These are phyloP conservation scores for Pristionchus exspectatus DNA, from an alignment of 2,888 invertebrate genomes.

Conservation along the genomic window DNA sequence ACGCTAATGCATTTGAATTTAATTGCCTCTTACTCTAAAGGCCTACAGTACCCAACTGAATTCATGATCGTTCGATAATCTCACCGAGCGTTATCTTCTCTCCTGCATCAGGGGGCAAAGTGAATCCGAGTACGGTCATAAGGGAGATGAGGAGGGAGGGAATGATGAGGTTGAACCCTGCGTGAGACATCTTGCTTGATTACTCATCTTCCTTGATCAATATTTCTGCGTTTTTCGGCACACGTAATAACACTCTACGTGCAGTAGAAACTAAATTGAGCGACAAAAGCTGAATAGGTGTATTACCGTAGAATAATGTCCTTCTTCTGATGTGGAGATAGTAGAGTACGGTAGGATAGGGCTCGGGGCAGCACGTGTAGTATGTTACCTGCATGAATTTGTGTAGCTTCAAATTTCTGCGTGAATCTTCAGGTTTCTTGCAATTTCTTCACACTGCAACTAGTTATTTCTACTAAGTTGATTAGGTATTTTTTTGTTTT, in stretches of 20 bases:
- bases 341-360: constrained; percentile 83
- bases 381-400: constrained; percentile 68
- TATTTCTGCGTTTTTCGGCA: background rate
- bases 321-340: constrained; percentile 95
- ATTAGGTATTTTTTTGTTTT: no score
- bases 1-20: background rate
- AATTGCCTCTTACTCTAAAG: background rate
- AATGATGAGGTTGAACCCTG: constrained; percentile 97
- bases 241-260: no score
- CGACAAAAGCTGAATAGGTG: no score
- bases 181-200: background rate
- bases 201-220: background rate
- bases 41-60: constrained; percentile 61
- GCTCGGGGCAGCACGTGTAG: constrained; percentile 90
- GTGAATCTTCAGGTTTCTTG: no score
- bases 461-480: no score
- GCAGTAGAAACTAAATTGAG: no score
- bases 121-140: constrained; percentile 98
- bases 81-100: constrained; percentile 96
- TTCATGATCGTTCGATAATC: background rate
- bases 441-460: no score
- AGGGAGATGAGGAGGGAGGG: constrained; percentile 98
- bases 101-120: constrained; percentile 97
- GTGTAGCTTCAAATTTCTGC: background rate
- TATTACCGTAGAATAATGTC: constrained; percentile 92